A percentile compares a stretch with the other conserved stretches of the same genome.
Evolutionary conservation across 2,888 invertebrate genomes (phyloP).

Genomic region (Orthonychiurus folsomi): DNA sequence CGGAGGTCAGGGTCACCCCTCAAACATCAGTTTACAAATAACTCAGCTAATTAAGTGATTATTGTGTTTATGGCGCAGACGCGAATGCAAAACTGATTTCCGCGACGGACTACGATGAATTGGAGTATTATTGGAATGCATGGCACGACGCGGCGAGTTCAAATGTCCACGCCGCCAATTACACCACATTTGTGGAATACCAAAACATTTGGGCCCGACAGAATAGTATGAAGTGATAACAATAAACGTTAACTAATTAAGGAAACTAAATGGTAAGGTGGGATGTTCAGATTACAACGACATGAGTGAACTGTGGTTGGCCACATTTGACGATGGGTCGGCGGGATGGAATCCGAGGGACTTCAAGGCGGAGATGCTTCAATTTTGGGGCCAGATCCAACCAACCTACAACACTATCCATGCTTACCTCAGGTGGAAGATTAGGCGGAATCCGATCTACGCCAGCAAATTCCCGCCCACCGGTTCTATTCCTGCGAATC

Average conservation of each 20-base stretch:
- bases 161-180: conserved; percentile 39
- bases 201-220: conserved; percentile 44
- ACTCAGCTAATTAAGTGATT: not conserved
- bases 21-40: not conserved
- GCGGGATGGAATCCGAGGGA: conserved; percentile 40
- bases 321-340: conserved; percentile 59
- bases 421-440: conserved; percentile 63
- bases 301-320: conserved; percentile 80
- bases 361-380: conserved; percentile 48
- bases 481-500: conserved; percentile 38
- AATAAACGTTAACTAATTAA: not conserved
- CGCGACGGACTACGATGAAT: conserved; percentile 34
- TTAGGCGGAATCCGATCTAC: conserved; percentile 43
- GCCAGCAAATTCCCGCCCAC: conserved; percentile 1
- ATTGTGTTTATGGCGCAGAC: conserved; percentile 3
- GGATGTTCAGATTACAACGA: conserved; percentile 67
- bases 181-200: conserved; percentile 44
- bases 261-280: conserved; percentile 2
- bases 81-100: not conserved
- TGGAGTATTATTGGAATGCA: conserved; percentile 39
- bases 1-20: conserved; percentile 7
- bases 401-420: conserved; percentile 74
- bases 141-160: conserved; percentile 38
- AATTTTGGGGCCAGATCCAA: conserved; percentile 54
- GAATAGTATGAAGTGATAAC: conserved; percentile 27